Conservation (phyloP, 2,888 invertebrate species). For the Synanthedon andrenaeformis region DNA sequence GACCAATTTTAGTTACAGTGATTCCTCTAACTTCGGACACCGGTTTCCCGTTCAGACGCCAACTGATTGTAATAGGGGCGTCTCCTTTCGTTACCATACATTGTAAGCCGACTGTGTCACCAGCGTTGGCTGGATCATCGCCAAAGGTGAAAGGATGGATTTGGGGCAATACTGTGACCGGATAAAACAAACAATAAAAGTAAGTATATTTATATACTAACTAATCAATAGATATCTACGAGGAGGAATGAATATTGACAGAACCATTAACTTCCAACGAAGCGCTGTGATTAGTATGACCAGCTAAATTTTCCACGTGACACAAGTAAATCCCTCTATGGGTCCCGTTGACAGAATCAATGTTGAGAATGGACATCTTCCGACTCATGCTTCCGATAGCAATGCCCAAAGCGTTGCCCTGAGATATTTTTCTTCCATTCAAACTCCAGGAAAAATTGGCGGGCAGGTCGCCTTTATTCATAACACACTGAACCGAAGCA, state of each 20-base stretch:
- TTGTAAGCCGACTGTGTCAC: conserved; percentile 79
- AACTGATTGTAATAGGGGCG: conserved; percentile 79
- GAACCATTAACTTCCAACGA: conserved; percentile 80
- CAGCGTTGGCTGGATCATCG: conserved; percentile 81
- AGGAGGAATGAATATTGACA: conserved; percentile 11
- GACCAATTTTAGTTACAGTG: conserved; percentile 70
- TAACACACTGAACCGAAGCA: conserved; percentile 79
- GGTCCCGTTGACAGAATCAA: conserved; percentile 75
- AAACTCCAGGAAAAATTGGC: conserved; percentile 80
- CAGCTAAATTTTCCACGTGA: conserved; percentile 77
- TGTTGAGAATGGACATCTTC: conserved; percentile 75
- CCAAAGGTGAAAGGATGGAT: conserved; percentile 83
- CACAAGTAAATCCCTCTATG: conserved; percentile 83
- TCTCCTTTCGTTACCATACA: conserved; percentile 86
- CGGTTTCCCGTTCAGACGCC: conserved; percentile 78
- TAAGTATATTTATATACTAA: background rate
- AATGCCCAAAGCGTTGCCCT: conserved; percentile 69
- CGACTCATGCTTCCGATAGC: conserved; percentile 73
- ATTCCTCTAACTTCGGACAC: conserved; percentile 67
- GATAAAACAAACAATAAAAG: conserved; percentile 4
- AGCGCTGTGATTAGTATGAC: conserved; percentile 76
- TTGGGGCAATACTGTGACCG: conserved; percentile 76
- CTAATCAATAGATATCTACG: conserved; percentile 7
- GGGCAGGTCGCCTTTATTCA: conserved; percentile 84
- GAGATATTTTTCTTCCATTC: conserved; percentile 64